Evolutionary conservation across 1,140 invertebrate genomes (phyloP).

Genomic region (Neuroterus valhalla): DNA sequence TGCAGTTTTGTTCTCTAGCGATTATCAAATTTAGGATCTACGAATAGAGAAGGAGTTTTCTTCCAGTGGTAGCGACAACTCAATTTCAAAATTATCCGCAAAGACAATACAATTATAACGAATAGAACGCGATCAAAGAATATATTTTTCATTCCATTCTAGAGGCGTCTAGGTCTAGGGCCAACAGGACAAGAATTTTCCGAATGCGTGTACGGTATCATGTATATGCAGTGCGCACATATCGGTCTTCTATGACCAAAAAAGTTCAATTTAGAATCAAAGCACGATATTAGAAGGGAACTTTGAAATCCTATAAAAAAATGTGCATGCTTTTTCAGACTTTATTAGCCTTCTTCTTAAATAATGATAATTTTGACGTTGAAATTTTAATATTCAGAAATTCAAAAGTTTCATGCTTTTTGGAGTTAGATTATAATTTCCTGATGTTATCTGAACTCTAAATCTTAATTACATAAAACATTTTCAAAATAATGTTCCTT

Average conservation of each 20-base stretch:
- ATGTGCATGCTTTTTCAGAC: too few relatives aligned
- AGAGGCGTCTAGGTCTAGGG: background rate
- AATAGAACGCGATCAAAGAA: background rate
- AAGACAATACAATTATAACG: conserved; percentile 14
- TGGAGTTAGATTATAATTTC: too few relatives aligned
- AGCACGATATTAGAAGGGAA: background rate
- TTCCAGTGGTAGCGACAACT: conserved; percentile 13
- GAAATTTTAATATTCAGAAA: too few relatives aligned
- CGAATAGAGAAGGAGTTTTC: background rate
- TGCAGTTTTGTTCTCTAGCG: background rate
- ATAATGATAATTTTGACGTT: too few relatives aligned
- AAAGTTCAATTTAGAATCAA: conserved; percentile 33
- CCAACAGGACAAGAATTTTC: conserved; percentile 1
- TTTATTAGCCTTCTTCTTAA: too few relatives aligned
- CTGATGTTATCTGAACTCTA: too few relatives aligned
- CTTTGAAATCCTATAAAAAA: too few relatives aligned
- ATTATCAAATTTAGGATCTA: background rate
- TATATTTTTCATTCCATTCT: conserved; percentile 21
- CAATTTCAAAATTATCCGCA: conserved; percentile 6
- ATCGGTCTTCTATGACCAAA: conserved; percentile 24
- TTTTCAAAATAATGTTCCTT: too few relatives aligned
- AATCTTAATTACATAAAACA: too few relatives aligned
- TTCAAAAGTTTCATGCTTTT: too few relatives aligned
- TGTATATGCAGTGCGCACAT: background rate
- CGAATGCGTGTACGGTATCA: background rate